Conservation (phyloP, 2,888 invertebrate genomes). For the Limulus polyphemus region DNA sequence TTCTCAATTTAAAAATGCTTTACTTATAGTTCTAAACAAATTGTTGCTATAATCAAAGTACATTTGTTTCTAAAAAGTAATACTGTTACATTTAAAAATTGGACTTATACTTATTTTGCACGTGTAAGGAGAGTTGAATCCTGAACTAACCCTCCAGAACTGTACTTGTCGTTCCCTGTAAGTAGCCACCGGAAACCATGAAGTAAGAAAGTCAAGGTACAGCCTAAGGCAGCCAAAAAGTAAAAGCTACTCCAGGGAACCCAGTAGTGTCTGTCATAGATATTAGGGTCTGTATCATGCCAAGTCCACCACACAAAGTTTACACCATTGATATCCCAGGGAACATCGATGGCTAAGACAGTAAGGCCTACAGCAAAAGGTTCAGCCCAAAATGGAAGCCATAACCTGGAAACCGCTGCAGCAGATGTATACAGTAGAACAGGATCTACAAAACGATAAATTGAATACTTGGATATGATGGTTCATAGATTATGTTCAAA, state of each 20-base stretch:
- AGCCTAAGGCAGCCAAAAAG: conserved; percentile 62
- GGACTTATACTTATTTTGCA: not conserved
- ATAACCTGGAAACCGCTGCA: conserved; percentile 40
- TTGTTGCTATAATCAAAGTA: no score
- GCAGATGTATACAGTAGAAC: conserved; percentile 43
- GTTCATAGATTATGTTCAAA: no score
- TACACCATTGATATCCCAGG: conserved; percentile 63
- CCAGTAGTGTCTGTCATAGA: conserved; percentile 60
- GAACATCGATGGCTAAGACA: conserved; percentile 59
- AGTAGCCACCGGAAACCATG: conserved; percentile 46
- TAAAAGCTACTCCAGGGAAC: conserved; percentile 74
- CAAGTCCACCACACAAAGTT: conserved; percentile 72
- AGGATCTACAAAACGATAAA: conserved; percentile 36
- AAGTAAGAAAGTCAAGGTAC: conserved; percentile 57
- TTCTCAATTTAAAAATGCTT: no score
- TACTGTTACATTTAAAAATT: conserved; percentile 24
- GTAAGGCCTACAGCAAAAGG: conserved; percentile 50
- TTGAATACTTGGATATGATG: not conserved
- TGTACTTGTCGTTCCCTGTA: conserved; percentile 40
- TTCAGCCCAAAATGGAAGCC: conserved; percentile 41
- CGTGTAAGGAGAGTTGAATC: not conserved
- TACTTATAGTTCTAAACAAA: no score
- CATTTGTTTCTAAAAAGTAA: conserved; percentile 12
- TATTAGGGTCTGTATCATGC: conserved; percentile 50
- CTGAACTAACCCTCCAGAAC: conserved; percentile 42